phyloP scores from a whole-genome alignment of 2,888 invertebrate species.

The Nomada lathburiana region DNA sequence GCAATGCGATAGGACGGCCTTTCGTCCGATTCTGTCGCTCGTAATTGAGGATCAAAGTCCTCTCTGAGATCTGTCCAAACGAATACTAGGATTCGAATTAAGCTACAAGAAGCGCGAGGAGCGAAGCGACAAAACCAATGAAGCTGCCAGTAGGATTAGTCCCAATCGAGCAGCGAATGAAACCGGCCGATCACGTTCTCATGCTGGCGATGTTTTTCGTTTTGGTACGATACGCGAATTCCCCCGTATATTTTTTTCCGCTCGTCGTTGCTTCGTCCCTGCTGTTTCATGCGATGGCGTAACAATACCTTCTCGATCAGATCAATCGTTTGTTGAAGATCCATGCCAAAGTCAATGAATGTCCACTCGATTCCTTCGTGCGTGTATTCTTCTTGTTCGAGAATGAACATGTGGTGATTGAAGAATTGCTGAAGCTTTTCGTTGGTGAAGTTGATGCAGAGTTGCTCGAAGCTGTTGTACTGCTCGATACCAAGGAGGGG shows the following conservation, averaged over 20 bases:
- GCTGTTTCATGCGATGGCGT: conserved; percentile 52
- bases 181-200: conserved; percentile 5
- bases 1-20: too few species aligned
- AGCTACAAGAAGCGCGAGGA: neutral
- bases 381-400: conserved; percentile 92
- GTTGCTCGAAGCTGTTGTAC: conserved; percentile 92
- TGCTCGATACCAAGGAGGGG: conserved; percentile 81
- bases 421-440: conserved; percentile 92
- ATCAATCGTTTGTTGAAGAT: conserved; percentile 93
- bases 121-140: neutral
- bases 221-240: conserved; percentile 21
- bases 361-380: conserved; percentile 91
- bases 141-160: conserved; percentile 53
- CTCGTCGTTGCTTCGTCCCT: conserved; percentile 4
- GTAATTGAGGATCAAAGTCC: too few species aligned
- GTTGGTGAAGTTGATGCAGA: conserved; percentile 93
- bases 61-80: neutral
- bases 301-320: conserved; percentile 90
- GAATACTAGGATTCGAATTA: neutral
- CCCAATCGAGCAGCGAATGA: neutral
- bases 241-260: neutral
- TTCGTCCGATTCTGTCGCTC: too few species aligned
- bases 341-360: conserved; percentile 92
- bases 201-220: conserved; percentile 29
- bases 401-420: conserved; percentile 92